These are phyloP conservation scores for Campaea margaritaria DNA, from an alignment of 2,888 invertebrate genomes.

Conservation along the genomic window DNA sequence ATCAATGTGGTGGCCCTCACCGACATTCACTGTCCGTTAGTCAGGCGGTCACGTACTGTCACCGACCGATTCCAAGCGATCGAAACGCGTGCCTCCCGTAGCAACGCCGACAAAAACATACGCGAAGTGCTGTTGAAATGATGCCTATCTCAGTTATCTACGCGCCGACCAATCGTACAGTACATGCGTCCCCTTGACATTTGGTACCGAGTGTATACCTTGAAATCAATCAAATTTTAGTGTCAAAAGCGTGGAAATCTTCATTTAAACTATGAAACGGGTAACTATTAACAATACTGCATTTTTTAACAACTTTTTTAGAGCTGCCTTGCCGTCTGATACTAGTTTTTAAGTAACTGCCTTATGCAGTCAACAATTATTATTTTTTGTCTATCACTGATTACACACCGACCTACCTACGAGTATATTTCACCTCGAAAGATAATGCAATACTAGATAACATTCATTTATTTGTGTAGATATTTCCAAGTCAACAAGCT, in stretches of 20 bases:
- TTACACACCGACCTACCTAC: not conserved
- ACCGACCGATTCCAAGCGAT: not conserved
- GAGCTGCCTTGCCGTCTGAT: not conserved
- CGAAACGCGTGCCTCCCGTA: not conserved
- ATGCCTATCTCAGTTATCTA: conserved; percentile 7
- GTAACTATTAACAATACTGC: no score
- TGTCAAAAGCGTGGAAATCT: not conserved
- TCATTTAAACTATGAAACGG: no score
- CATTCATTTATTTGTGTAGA: not conserved
- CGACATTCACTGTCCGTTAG: not conserved
- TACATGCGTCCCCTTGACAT: conserved; percentile 10
- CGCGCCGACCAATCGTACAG: conserved; percentile 3
- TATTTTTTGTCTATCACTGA: not conserved
- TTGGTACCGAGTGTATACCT: conserved; percentile 4
- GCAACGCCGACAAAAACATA: no score
- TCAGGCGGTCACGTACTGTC: not conserved
- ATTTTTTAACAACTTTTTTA: no score
- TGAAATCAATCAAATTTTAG: conserved; percentile 9
- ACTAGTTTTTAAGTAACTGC: not conserved
- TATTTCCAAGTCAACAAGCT: no score
- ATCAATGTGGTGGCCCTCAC: not conserved
- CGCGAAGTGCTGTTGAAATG: not conserved
- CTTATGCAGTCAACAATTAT: not conserved
- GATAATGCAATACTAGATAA: not conserved
- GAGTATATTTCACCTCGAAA: not conserved